Base-by-base conservation (phyloP, 2,888 invertebrate genomes). In the Andrena trimmerana region DNA sequence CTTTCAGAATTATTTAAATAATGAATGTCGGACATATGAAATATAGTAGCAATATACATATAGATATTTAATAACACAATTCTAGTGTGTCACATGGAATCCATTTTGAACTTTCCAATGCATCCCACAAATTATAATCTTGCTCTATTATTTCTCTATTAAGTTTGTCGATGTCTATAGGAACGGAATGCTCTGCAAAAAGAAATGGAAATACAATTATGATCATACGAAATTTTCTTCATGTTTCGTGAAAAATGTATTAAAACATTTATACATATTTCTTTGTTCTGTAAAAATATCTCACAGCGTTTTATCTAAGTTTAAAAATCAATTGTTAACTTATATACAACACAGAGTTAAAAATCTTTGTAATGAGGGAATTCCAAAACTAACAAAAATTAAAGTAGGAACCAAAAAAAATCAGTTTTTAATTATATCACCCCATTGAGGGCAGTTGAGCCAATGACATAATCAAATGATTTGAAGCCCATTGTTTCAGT, bases 21-120 rank as follows among this genome's bases (percentile, higher is more conserved):
- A 59, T 59, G 59, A 36, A 48, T 54, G 4, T 42, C 42, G 42
- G 42, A 50, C n/a, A 29, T 33, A 62, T 54, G 27, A 4, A 13
- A 57, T 5, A 16, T 31, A 33, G 8, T n/a, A 52, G 16, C 59
- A 66, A 52, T 70, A 48, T 57, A 60, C 54, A 20, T n/a, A 77
- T 4, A 59, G 7, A 33, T 59, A n/a, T 69, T 76, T 77, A 93
- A 90, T 94, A 95, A 90, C 95, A 95, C 31, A 95, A 95, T 94
- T 97, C 97, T 59, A 97, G 92, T 36, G 96, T 95, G 83, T 97
- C 97, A 83, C 97, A 96, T 0, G 97, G 97, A 90, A 97, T 95
- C 98, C 98, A 98, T 91, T 97, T 97, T 0, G 97, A 97, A 81
- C 97, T 96, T 92, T 98, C 98, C 63, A 98, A 92, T 20, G 96